Evolutionary conservation across 2,113 vertebrate species (phyloP).

Genomic region (Cariama cristata): DNA sequence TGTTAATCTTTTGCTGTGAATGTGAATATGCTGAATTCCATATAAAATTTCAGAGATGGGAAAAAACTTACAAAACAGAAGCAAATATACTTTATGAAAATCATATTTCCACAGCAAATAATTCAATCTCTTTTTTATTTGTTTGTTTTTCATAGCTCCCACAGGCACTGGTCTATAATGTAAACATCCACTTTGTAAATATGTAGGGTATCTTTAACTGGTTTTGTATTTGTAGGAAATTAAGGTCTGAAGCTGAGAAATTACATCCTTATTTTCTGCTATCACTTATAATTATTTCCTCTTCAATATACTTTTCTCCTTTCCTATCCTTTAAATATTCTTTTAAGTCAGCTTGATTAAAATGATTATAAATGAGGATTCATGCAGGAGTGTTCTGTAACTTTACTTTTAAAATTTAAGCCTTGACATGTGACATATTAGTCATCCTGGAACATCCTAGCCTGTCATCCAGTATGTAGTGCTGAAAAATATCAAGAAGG

Average conservation of each 20-base stretch:
- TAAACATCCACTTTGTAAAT: conserved; percentile 17
- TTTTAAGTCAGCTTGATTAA: background rate
- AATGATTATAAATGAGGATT: background rate
- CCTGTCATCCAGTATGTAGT: background rate
- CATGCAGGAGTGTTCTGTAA: background rate
- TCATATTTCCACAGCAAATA: conserved; percentile 50
- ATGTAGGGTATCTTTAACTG: background rate
- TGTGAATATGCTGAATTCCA: conserved; percentile 53
- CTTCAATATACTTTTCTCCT: background rate
- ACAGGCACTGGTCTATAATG: background rate
- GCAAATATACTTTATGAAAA: conserved; percentile 53
- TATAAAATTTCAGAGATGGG: conserved; percentile 24
- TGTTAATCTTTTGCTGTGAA: conserved; percentile 42
- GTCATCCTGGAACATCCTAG: background rate
- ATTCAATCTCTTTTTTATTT: conserved; percentile 55
- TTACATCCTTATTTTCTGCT: background rate
- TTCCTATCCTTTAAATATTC: background rate
- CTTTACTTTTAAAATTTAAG: background rate
- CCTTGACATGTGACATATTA: background rate
- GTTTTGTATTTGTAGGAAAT: background rate
- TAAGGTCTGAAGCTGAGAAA: background rate
- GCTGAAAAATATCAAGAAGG: background rate
- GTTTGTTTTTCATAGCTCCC: conserved; percentile 46
- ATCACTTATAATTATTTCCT: background rate
- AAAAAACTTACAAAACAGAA: background rate